Evolutionary conservation across 2,113 vertebrate genomes (phyloP).

Genomic region (Coreoperca whiteheadi): DNA sequence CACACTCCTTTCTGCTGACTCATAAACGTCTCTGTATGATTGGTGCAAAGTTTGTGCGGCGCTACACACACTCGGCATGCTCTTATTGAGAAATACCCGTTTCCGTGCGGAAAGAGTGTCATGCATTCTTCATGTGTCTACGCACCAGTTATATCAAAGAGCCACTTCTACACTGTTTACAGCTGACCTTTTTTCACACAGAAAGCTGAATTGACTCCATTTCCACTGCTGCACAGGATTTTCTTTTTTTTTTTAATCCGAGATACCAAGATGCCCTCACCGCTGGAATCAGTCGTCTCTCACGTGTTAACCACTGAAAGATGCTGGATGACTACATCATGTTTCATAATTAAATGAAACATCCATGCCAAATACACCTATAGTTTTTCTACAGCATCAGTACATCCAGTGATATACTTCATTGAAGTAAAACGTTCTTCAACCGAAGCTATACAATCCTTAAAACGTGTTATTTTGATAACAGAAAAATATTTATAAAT

Average conservation of each 20-base stretch:
- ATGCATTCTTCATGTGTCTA: background rate
- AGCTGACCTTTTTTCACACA: background rate
- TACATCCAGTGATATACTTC: background rate
- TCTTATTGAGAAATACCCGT: conserved; percentile 31
- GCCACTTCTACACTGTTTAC: background rate
- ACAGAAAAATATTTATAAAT: background rate
- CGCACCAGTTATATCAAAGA: background rate
- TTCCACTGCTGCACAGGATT: background rate
- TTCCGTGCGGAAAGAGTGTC: conserved; percentile 25
- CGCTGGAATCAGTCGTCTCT: background rate
- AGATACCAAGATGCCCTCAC: conserved; percentile 9
- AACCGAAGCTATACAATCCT: background rate
- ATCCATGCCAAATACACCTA: background rate
- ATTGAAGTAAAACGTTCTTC: background rate
- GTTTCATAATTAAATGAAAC: conserved; percentile 40
- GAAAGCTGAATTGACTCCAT: background rate
- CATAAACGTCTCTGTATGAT: conserved; percentile 23
- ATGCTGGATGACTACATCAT: conserved; percentile 50
- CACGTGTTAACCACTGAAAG: conserved; percentile 65
- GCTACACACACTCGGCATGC: background rate
- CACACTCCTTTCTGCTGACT: conserved; percentile 45
- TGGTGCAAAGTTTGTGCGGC: background rate
- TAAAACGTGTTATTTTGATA: background rate
- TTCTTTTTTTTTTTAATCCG: background rate
- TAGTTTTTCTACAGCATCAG: background rate